A percentile compares a stretch with the other conserved stretches of the same genome.
phyloP scores from a whole-genome alignment of 2,113 vertebrate species.

The Dasyprocta punctata region DNA sequence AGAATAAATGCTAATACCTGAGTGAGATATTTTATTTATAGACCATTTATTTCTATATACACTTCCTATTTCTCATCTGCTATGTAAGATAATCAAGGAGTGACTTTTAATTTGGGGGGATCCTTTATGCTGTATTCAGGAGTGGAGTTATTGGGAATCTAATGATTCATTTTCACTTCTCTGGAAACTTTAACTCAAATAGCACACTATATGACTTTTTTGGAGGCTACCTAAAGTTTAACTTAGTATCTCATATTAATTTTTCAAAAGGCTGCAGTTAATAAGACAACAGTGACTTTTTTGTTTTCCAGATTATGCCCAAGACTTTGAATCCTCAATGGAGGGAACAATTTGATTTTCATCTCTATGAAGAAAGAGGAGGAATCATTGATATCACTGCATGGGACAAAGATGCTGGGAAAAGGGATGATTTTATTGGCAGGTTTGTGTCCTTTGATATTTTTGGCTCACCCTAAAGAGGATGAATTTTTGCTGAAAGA shows the following conservation, averaged over 20 bases:
- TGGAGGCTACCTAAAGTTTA: background rate
- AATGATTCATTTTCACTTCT: background rate
- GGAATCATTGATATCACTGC: conserved; percentile 96
- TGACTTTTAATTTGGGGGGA: conserved; percentile 47
- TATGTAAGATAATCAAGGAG: background rate
- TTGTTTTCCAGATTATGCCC: conserved; percentile 90
- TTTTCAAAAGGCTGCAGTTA: background rate
- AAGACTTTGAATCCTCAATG: conserved; percentile 98
- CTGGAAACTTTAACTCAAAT: conserved; percentile 31
- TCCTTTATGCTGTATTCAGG: conserved; percentile 32
- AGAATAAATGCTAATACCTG: background rate
- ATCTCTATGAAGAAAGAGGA: conserved; percentile 96
- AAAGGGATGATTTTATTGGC: conserved; percentile 99
- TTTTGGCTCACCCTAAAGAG: background rate
- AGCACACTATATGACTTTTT: background rate
- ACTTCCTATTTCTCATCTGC: conserved; percentile 1
- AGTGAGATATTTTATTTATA: background rate
- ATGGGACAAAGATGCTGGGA: conserved; percentile 97
- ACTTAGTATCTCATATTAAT: conserved; percentile 24
- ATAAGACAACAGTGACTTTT: conserved; percentile 2
- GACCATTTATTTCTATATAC: conserved; percentile 7
- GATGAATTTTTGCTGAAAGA: conserved; percentile 61
- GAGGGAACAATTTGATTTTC: conserved; percentile 99
- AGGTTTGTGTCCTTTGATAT: conserved; percentile 87
- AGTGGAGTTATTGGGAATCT: conserved; percentile 34